Base-by-base conservation (phyloP, 1,140 invertebrate species). In the Drosophila ohnishii region DNA sequence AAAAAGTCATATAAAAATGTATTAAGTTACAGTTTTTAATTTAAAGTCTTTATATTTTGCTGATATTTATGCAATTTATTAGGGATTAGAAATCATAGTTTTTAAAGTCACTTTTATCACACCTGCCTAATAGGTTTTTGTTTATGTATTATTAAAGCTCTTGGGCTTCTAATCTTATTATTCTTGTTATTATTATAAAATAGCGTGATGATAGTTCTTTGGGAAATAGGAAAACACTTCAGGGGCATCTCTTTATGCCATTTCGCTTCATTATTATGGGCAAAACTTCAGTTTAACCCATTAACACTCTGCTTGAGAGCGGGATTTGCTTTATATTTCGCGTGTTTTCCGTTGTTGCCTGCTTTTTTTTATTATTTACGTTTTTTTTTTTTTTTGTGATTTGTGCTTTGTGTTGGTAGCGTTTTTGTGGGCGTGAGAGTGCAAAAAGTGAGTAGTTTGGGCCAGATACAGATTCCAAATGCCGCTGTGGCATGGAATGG, bases 351-450 rank as follows among this genome's bases (percentile, higher is more conserved):
- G 14, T 30, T 32, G 5, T 28, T 5, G 25, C 5, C 5, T 25
- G 8, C n/a, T 32, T 32, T 30, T 45, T 35, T 44, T 48, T 56
- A 32, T 50, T 32, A 16, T 48, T 48, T 11, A 19, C 19, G 19
- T 19, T 10, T 44, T 10, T 44, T 42, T 44, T 42, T 64, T 45
- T 69, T 40, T 37, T 56, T 75, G 55, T 64, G 50, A 22, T 35
- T 35, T 35, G 50, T 53, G 50, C 50, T 22, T 51, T 51, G 50
- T 53, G 32, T 55, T 37, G 35, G 19, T 22, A 19, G 67, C 58
- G 25, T 64, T 57, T 67, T 67, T 72, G 75, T 58, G 74, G 65
- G 78, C 73, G 65, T 65, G 75, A 78, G 70, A 78, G 75, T 75
- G 75, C 78, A 78, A 70, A 78, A 78, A 56, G 47, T 39, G 39